Conservation (phyloP, 1,140 invertebrate species). For the Cotesia glomerata region DNA sequence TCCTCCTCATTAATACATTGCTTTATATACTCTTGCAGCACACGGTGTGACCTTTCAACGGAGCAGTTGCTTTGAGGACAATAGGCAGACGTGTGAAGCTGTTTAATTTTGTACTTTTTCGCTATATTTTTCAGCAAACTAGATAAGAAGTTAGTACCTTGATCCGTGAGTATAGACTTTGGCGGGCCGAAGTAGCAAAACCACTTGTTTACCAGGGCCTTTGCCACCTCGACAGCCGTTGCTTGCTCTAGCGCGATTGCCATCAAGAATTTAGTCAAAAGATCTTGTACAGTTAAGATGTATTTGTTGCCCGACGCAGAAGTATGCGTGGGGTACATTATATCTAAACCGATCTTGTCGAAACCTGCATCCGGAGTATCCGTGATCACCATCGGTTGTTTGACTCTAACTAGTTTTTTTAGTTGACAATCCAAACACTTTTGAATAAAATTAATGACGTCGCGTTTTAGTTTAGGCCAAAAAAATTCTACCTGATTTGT, state of each 20-base stretch:
- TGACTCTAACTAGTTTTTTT: constrained; percentile 25
- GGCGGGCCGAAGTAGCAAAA: constrained; percentile 42
- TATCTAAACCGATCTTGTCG: constrained; percentile 35
- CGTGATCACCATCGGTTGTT: background rate
- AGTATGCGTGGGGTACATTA: constrained; percentile 39
- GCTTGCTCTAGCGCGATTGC: constrained; percentile 34
- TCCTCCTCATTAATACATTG: background rate
- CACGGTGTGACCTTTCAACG: constrained; percentile 12
- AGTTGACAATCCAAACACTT: constrained; percentile 30
- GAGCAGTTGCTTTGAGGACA: background rate
- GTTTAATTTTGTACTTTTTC: constrained; percentile 39
- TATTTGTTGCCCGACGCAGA: constrained; percentile 38
- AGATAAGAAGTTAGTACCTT: constrained; percentile 38
- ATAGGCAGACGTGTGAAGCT: constrained; percentile 30
- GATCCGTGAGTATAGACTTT: constrained; percentile 40
- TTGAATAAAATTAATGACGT: constrained; percentile 23
- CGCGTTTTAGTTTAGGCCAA: constrained; percentile 30
- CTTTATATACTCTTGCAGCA: background rate
- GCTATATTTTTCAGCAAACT: constrained; percentile 36
- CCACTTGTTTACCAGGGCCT: constrained; percentile 35
- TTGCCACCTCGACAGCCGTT: constrained; percentile 35
- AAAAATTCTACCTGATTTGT: constrained; percentile 18
- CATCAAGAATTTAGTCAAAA: constrained; percentile 30
- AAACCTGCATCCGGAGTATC: background rate
- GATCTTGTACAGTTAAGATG: constrained; percentile 45